Conservation (phyloP, 2,888 invertebrate genomes). For the Cyaniris semiargus region DNA sequence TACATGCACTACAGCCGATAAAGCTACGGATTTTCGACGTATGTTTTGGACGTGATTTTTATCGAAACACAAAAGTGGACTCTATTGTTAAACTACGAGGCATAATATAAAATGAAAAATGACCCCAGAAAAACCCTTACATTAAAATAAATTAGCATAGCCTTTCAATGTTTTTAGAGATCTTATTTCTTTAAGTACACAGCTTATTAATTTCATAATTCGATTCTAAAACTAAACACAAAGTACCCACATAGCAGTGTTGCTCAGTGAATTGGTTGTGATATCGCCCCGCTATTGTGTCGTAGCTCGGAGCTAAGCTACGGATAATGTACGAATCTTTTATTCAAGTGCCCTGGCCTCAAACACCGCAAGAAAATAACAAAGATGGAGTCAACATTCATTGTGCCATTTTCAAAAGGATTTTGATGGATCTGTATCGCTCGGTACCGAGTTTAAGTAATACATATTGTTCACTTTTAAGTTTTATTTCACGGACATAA, state of each 20-base stretch:
- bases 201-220: too few species aligned
- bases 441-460: conserved; percentile 49
- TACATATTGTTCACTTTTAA: conserved; percentile 33
- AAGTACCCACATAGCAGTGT: conserved; percentile 23
- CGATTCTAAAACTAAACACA: background rate
- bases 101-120: too few species aligned
- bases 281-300: conserved; percentile 70
- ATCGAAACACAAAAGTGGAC: background rate
- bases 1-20: background rate
- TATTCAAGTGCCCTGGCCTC: conserved; percentile 74
- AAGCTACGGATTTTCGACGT: background rate
- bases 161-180: too few species aligned
- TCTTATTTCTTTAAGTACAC: too few species aligned
- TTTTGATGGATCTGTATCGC: conserved; percentile 63
- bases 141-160: too few species aligned
- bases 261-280: conserved; percentile 62
- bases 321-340: conserved; percentile 77
- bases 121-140: too few species aligned
- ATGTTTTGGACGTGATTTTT: conserved; percentile 48
- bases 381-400: conserved; percentile 71
- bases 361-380: conserved; percentile 71
- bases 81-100: too few species aligned
- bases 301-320: conserved; percentile 53
- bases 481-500: conserved; percentile 29
- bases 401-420: conserved; percentile 71